Percentiles rank a stretch among this genome's conserved stretches.
These are phyloP conservation scores for Lethenteron camtschaticum DNA, from an alignment of 2,113 vertebrate species.

Conservation along the genomic window DNA sequence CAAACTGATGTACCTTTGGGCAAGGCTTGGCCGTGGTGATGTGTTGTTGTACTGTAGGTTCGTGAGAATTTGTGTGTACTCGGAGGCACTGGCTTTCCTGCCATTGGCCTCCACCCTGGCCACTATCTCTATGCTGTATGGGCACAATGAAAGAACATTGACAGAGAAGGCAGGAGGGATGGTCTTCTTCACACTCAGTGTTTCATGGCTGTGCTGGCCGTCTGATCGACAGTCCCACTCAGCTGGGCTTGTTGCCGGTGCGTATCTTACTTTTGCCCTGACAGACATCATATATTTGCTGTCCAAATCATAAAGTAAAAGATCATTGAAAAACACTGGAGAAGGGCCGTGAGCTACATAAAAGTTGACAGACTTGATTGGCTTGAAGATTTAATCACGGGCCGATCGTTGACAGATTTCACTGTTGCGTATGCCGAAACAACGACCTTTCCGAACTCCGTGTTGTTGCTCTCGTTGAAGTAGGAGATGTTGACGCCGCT, in stretches of 20 bases:
- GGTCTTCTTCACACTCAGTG: background rate
- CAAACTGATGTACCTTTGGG: background rate
- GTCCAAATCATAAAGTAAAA: background rate
- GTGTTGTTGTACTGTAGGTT: slow-evolving; percentile 6
- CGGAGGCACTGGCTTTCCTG: background rate
- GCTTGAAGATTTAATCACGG: background rate
- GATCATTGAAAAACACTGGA: background rate
- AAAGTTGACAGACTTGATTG: background rate
- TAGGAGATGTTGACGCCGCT: background rate
- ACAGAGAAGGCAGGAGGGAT: background rate
- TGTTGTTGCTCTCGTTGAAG: slow-evolving; percentile 1
- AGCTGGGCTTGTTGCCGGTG: background rate
- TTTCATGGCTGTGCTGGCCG: background rate
- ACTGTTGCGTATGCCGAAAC: background rate
- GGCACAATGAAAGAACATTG: background rate
- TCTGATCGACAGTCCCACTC: slow-evolving; percentile 3
- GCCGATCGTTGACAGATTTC: background rate
- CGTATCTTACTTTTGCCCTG: background rate
- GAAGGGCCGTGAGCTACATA: slow-evolving; percentile 1
- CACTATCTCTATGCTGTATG: background rate
- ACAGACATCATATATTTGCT: background rate
- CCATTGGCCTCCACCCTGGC: background rate
- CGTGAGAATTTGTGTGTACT: background rate
- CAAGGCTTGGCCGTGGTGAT: background rate
- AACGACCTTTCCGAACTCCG: background rate